Percentiles rank a stretch among this genome's conserved stretches.
Conservation (phyloP, 2,113 vertebrate species). For the Haemorhous mexicanus region DNA sequence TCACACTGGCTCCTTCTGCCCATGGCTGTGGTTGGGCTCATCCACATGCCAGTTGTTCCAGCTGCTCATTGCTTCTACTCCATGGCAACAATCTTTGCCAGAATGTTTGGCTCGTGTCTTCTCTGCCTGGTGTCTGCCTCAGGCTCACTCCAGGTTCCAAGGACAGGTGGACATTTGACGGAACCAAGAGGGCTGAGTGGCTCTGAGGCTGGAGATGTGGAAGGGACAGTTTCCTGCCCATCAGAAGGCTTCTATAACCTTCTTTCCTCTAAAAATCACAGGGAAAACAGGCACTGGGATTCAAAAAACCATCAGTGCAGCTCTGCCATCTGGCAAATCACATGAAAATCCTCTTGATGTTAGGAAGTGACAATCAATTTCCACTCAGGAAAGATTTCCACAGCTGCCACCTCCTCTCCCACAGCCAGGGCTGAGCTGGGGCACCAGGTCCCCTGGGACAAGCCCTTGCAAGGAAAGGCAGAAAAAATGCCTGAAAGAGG, state of each 20-base stretch:
- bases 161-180: neutral
- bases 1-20: neutral
- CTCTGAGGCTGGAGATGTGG: neutral
- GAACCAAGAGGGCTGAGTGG: neutral
- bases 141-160: neutral
- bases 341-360: neutral
- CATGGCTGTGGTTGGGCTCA: neutral
- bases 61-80: neutral
- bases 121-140: neutral
- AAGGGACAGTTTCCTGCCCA: neutral
- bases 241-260: neutral
- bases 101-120: neutral
- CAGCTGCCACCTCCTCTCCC: neutral
- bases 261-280: neutral
- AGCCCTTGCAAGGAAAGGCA: neutral
- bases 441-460: neutral
- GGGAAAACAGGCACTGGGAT: neutral
- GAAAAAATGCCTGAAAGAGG: neutral
- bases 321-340: neutral
- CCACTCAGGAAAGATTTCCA: neutral
- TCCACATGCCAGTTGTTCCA: neutral
- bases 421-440: neutral
- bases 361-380: neutral
- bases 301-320: neutral
- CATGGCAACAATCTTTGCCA: rapidly evolving